Evolutionary conservation across 2,113 vertebrate species (phyloP).

Genomic region (Aspiorhynchus laticeps): DNA sequence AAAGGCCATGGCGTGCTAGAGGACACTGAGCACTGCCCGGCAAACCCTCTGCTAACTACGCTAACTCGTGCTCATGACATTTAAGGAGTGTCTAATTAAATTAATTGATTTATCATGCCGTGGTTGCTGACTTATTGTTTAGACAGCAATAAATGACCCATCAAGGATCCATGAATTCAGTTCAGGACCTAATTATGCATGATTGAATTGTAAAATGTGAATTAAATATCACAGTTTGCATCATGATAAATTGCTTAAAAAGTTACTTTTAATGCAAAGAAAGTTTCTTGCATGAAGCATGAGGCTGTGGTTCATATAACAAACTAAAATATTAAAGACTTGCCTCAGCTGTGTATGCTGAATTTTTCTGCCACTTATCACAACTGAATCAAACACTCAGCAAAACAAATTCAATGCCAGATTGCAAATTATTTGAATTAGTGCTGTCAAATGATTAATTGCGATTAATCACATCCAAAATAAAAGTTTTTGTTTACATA

Average conservation of each 20-base stretch:
- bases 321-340: too few relatives aligned
- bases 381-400: neutral
- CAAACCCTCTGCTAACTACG: constrained; percentile 13
- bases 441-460: too few relatives aligned
- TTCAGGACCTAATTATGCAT: constrained; percentile 33
- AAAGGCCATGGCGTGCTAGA: constrained; percentile 38
- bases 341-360: too few relatives aligned
- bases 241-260: neutral
- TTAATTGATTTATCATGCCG: constrained; percentile 21
- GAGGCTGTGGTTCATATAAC: neutral
- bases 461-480: too few relatives aligned
- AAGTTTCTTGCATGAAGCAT: neutral
- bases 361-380: neutral
- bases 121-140: constrained; percentile 32
- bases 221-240: constrained; percentile 25
- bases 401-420: neutral
- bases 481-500: too few relatives aligned
- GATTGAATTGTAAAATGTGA: constrained; percentile 27
- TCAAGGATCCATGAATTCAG: neutral
- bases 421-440: neutral
- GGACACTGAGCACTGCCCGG: constrained; percentile 18
- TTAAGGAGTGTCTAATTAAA: constrained; percentile 36
- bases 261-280: neutral
- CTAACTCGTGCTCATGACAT: constrained; percentile 22
- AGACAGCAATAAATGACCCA: constrained; percentile 35